Evolutionary conservation across 2,113 vertebrate species (phyloP).

Genomic region (Esox niger): DNA sequence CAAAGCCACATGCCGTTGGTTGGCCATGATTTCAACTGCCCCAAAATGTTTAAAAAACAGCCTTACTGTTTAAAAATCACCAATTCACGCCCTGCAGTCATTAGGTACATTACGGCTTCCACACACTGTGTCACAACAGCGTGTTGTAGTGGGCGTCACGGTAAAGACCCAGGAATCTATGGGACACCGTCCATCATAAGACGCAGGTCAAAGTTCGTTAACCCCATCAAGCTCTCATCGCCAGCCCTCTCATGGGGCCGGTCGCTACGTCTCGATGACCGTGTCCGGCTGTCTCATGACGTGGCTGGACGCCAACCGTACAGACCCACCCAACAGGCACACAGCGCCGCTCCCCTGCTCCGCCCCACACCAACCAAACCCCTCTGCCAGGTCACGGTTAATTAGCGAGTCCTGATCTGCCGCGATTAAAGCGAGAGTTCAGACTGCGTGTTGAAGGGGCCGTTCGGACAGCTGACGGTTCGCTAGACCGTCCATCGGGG

Average conservation of each 20-base stretch:
- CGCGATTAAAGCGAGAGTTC: constrained; percentile 63
- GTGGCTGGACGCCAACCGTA: not conserved
- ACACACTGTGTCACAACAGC: too few relatives aligned
- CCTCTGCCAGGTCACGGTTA: constrained; percentile 19
- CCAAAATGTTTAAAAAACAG: not conserved
- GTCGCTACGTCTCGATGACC: not conserved
- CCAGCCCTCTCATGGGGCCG: not conserved
- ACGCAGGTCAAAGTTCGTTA: not conserved
- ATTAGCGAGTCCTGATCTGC: constrained; percentile 43
- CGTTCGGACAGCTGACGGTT: constrained; percentile 48
- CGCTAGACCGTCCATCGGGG: constrained; percentile 18
- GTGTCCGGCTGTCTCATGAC: not conserved
- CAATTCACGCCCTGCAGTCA: too few relatives aligned
- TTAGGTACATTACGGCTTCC: too few relatives aligned
- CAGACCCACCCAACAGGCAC: not conserved
- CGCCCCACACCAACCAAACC: not conserved
- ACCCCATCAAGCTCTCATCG: not conserved
- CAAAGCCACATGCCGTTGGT: not conserved
- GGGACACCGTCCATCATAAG: not conserved
- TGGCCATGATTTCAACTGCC: not conserved
- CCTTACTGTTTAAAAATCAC: too few relatives aligned
- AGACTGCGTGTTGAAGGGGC: constrained; percentile 35
- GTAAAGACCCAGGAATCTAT: too few relatives aligned
- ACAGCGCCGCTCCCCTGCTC: not conserved
- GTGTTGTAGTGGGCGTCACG: too few relatives aligned